Percentiles rank a stretch among this genome's conserved stretches.
These are phyloP conservation scores for Dicrurus megarhynchus DNA, from an alignment of 2,113 vertebrate species.

Conservation along the genomic window DNA sequence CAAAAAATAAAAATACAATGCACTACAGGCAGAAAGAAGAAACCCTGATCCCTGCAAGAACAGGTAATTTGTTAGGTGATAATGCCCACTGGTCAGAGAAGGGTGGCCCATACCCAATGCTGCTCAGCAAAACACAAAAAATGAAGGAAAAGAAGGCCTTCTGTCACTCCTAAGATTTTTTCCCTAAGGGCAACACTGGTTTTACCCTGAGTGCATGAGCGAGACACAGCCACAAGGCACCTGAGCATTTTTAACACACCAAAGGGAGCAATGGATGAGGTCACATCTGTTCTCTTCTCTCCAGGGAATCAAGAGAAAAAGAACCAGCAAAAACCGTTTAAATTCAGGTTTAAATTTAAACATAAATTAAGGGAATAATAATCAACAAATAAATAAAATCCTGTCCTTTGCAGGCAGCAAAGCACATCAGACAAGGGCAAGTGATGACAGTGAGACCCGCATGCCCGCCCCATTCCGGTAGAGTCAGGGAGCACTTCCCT, in stretches of 20 bases:
- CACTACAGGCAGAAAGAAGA: background rate
- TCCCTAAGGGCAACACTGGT: background rate
- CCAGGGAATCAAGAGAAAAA: background rate
- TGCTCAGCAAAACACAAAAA: background rate
- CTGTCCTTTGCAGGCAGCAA: background rate
- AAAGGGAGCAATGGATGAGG: background rate
- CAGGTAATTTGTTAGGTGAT: constrained; percentile 40
- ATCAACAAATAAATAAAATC: background rate
- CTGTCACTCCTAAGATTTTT: background rate
- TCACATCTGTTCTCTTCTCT: background rate
- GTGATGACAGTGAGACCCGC: background rate
- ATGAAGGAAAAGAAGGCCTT: background rate
- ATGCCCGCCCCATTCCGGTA: background rate
- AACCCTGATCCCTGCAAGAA: background rate
- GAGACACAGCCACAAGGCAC: background rate
- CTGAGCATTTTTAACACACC: background rate
- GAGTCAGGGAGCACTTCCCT: background rate
- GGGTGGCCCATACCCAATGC: background rate
- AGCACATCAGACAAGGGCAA: background rate
- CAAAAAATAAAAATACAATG: background rate
- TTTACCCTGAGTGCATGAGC: background rate
- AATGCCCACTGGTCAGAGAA: background rate
- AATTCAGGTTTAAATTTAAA: background rate
- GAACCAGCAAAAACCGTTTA: background rate
- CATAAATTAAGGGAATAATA: background rate